Base-by-base conservation (phyloP, 1,140 invertebrate genomes). In the Temnothorax longispinosus region DNA sequence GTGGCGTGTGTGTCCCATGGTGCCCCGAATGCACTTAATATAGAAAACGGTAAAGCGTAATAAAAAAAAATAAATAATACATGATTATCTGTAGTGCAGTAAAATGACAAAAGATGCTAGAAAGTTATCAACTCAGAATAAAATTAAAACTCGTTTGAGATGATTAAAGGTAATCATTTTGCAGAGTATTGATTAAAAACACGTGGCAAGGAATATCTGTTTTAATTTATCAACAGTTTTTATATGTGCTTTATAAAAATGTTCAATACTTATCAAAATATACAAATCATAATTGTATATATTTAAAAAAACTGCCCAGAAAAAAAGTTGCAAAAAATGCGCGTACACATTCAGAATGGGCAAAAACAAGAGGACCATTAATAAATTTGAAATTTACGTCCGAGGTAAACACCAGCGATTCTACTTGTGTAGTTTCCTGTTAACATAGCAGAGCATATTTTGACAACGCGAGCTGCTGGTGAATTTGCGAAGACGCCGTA, bases 371-470 rank as follows among this genome's bases (percentile, higher is more conserved):
- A 65, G n/a, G 35, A 35, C 7, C 11, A 5, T 75, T 74, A 60
- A 84, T 50, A 13, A 84, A 50, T 50, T 32, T 44, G 13, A 41
- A 60, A 84, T 32, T 60, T 47, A 3, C 27, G 10, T 58, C 41
- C 27, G 27, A 47, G 3, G 7, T 52, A 58, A 47, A 41, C n/a
- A 11, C 50, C 18, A 74, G 27, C 13, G 32, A 75, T 60, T 84
- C 13, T 13, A 62, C n/a, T 82, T 35, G 27, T 5, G 15, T n/a
- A 74, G 10, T 35, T 60, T 44, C 13, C 41, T 1, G 32, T 47
- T 75, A 64, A 84, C 27, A 47, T 82, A 74, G 8, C 67, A 15
- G 13, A 38, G 15, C 41, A 38, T 62, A 75, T 84, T 75, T 84
- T 74, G 69, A 74, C 38, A 82, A 58, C 27, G 52, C 56, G 41